Percentiles rank a stretch among this genome's conserved stretches.
These are phyloP conservation scores for Eurytemora carolleeae DNA, from an alignment of 1,140 invertebrate genomes.

Conservation along the genomic window DNA sequence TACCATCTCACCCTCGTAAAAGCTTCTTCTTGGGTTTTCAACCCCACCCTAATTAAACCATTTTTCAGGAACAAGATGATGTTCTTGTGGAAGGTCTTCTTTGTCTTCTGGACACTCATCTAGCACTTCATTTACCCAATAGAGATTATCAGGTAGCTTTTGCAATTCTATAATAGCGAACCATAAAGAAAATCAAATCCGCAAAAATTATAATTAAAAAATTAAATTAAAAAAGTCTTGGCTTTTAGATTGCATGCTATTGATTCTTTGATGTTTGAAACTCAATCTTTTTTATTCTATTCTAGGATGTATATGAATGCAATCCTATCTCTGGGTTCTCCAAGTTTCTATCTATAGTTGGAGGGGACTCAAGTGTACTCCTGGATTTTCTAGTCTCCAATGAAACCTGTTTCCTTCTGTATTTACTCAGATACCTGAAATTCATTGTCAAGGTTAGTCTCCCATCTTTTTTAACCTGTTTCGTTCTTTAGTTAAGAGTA, in stretches of 20 bases:
- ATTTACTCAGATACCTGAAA: slow-evolving; percentile 62
- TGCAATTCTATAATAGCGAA: too few species aligned
- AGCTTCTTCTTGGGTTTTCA: too few species aligned
- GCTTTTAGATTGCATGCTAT: too few species aligned
- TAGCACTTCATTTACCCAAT: background rate
- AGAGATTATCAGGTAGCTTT: background rate
- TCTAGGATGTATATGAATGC: slow-evolving; percentile 31
- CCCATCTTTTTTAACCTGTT: background rate
- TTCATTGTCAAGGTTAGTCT: slow-evolving; percentile 23
- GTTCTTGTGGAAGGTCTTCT: slow-evolving; percentile 78
- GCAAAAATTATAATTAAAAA: too few species aligned
- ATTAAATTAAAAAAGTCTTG: too few species aligned
- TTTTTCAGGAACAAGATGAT: slow-evolving; percentile 75
- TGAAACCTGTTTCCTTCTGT: slow-evolving; percentile 71
- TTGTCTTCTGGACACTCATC: slow-evolving; percentile 51
- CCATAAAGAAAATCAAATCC: too few species aligned
- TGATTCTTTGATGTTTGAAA: slow-evolving; percentile 46
- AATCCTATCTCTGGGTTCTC: slow-evolving; percentile 54
- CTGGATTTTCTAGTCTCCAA: slow-evolving; percentile 71
- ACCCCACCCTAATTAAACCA: too few species aligned
- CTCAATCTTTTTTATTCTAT: slow-evolving; percentile 33
- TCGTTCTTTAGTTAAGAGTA: too few species aligned
- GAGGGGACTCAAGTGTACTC: slow-evolving; percentile 55
- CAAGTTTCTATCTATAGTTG: slow-evolving; percentile 58
- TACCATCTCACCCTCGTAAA: too few species aligned